A percentile compares a stretch with the other conserved stretches of the same genome.
phyloP scores from a whole-genome alignment of 2,113 vertebrate species.

The Prinia subflava region DNA sequence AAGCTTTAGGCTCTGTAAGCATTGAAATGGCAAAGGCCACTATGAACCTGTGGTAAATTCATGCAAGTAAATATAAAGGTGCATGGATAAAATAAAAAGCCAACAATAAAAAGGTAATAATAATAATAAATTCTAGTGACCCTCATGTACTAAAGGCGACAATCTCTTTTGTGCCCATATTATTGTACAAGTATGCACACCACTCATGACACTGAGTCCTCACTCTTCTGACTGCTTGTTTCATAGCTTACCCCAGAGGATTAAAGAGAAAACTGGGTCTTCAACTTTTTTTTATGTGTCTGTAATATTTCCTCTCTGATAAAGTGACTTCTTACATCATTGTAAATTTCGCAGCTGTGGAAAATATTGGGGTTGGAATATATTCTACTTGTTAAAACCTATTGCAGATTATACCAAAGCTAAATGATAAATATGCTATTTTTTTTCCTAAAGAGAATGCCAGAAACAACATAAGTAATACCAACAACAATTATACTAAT shows the following conservation, averaged over 20 bases:
- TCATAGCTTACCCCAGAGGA: constrained; percentile 80
- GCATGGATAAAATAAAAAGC: constrained; percentile 71
- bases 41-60: constrained; percentile 83
- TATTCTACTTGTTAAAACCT: constrained; percentile 68
- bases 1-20: constrained; percentile 86
- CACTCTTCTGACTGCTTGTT: constrained; percentile 81
- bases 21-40: constrained; percentile 76
- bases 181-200: constrained; percentile 80
- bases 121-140: constrained; percentile 71
- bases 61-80: constrained; percentile 77
- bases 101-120: constrained; percentile 50
- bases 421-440: constrained; percentile 55
- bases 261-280: constrained; percentile 83
- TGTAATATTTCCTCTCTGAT: constrained; percentile 77
- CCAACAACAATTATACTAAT: constrained; percentile 58
- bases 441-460: constrained; percentile 51
- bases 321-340: constrained; percentile 61
- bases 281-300: constrained; percentile 76
- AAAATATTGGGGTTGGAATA: constrained; percentile 69
- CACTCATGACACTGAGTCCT: constrained; percentile 76
- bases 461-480: constrained; percentile 54
- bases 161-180: constrained; percentile 82
- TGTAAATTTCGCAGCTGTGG: constrained; percentile 66
- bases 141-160: constrained; percentile 78
- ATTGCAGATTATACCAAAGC: constrained; percentile 74